Evolutionary conservation across 2,888 invertebrate species (phyloP).

Genomic region (Epirrhoe alternata): DNA sequence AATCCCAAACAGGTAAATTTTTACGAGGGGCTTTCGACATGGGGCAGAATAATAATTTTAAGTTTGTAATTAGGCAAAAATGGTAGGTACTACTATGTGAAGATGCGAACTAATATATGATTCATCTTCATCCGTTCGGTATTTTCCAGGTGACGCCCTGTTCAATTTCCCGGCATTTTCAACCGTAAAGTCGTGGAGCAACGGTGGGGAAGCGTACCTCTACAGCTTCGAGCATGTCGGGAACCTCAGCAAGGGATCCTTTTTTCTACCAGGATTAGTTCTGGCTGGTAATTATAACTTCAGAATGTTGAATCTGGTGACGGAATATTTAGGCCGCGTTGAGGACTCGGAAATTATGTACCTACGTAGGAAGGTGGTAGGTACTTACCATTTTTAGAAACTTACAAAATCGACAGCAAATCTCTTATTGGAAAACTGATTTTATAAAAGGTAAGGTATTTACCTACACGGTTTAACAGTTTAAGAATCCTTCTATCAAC

Average conservation of each 20-base stretch:
- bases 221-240: slow-evolving; percentile 91
- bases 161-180: slow-evolving; percentile 91
- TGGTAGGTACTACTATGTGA: no score
- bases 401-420: background rate
- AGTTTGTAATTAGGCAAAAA: no score
- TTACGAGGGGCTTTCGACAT: background rate
- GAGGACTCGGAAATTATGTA: no score
- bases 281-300: slow-evolving; percentile 76
- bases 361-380: no score
- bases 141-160: slow-evolving; percentile 87
- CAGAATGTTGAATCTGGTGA: background rate
- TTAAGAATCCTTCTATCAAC: slow-evolving; percentile 16
- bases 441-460: background rate
- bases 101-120: no score
- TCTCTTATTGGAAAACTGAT: background rate
- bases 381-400: no score
- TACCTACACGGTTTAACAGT: background rate
- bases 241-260: slow-evolving; percentile 85
- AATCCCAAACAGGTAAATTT: no score
- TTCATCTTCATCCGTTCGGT: background rate
- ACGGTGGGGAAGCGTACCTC: slow-evolving; percentile 86
- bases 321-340: no score
- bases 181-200: slow-evolving; percentile 89
- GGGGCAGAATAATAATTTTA: no score
- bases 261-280: slow-evolving; percentile 88